Percentiles rank a stretch among this genome's conserved stretches.
Evolutionary conservation across 2,113 vertebrate genomes (phyloP).

Genomic region (Caranx ignobilis): DNA sequence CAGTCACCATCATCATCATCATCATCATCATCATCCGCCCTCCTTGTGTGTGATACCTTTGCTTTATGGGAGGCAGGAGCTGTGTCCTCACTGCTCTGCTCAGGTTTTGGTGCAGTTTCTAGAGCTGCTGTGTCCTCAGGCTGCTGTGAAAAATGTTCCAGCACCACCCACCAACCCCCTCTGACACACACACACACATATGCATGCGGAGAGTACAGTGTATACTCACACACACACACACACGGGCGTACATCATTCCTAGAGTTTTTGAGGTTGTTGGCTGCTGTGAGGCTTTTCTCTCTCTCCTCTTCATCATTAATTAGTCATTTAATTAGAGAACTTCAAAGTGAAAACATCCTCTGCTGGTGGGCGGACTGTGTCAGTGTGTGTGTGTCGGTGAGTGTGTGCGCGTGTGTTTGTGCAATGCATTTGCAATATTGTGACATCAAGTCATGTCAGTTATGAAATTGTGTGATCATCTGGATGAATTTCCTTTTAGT

Average conservation of each 20-base stretch:
- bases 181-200: not conserved
- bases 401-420: slow-evolving; percentile 3
- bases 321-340: slow-evolving; percentile 69
- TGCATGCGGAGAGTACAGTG: slow-evolving; percentile 5
- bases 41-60: not conserved
- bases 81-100: not conserved
- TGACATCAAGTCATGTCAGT: not conserved
- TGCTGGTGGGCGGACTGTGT: slow-evolving; percentile 44
- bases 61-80: not conserved
- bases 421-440: slow-evolving; percentile 4
- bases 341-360: slow-evolving; percentile 76
- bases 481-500: not conserved
- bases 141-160: slow-evolving; percentile 40
- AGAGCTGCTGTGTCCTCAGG: slow-evolving; percentile 48
- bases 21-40: not conserved
- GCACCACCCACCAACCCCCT: not conserved
- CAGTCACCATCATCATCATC: not conserved
- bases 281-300: slow-evolving; percentile 33
- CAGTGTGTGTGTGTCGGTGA: slow-evolving; percentile 24
- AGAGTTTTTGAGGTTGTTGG: slow-evolving; percentile 50
- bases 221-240: slow-evolving; percentile 4
- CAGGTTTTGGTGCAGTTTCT: slow-evolving; percentile 50
- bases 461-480: not conserved
- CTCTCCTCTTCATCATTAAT: slow-evolving; percentile 60
- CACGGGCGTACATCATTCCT: slow-evolving; percentile 41